Evolutionary conservation across 2,888 invertebrate genomes (phyloP).

Genomic region (Drosophila hamatofila): DNA sequence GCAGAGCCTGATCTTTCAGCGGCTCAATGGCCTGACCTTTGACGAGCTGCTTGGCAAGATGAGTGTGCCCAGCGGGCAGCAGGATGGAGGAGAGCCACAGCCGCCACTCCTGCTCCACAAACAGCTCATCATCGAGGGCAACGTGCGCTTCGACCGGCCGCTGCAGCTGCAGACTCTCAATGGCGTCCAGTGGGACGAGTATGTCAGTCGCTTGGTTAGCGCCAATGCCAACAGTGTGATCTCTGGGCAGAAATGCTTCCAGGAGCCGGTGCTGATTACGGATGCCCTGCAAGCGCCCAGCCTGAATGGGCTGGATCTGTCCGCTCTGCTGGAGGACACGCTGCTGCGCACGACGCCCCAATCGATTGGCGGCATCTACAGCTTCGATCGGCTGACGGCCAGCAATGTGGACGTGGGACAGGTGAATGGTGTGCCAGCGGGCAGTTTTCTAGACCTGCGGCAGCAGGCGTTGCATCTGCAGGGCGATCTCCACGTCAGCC

Average conservation of each 20-base stretch:
- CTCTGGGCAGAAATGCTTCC: slow-evolving; percentile 69
- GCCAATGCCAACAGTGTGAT: slow-evolving; percentile 57
- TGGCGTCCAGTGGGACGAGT: slow-evolving; percentile 70
- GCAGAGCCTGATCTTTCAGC: slow-evolving; percentile 67
- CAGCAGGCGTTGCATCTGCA: slow-evolving; percentile 47
- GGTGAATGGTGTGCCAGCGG: slow-evolving; percentile 65
- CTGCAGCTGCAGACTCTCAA: slow-evolving; percentile 73
- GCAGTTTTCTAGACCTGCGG: slow-evolving; percentile 70
- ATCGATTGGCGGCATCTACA: slow-evolving; percentile 71
- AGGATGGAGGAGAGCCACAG: neutral
- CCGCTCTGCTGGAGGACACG: slow-evolving; percentile 69
- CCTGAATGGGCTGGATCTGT: slow-evolving; percentile 66
- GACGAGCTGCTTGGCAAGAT: slow-evolving; percentile 70
- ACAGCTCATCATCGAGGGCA: slow-evolving; percentile 79
- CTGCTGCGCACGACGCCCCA: slow-evolving; percentile 72
- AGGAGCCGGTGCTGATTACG: slow-evolving; percentile 58
- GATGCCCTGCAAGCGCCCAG: slow-evolving; percentile 54
- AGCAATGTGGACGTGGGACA: slow-evolving; percentile 70
- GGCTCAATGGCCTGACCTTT: slow-evolving; percentile 77
- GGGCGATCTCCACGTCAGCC: slow-evolving; percentile 65
- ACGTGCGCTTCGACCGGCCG: slow-evolving; percentile 66
- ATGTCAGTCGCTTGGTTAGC: slow-evolving; percentile 63
- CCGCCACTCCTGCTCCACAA: slow-evolving; percentile 75
- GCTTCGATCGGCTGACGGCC: slow-evolving; percentile 55
- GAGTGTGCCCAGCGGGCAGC: slow-evolving; percentile 7